These are phyloP conservation scores for Ceratosolen solmsi DNA, from an alignment of 1,140 invertebrate genomes.

Conservation along the genomic window DNA sequence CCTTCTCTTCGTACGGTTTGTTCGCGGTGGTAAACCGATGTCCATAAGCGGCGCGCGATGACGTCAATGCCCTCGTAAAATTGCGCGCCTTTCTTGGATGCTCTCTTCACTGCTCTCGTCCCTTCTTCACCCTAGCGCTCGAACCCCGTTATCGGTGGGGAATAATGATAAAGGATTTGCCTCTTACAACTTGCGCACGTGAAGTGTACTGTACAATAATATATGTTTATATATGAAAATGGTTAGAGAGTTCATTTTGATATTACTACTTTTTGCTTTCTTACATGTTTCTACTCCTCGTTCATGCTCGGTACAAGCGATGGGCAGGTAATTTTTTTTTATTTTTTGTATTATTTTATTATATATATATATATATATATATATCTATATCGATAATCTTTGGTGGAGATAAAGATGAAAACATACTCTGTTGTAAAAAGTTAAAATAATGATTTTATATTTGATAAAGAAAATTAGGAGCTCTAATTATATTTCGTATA, in stretches of 20 bases:
- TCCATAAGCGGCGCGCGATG: background rate
- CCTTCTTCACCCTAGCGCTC: background rate
- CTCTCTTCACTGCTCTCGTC: too few species aligned
- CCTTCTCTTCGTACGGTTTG: background rate
- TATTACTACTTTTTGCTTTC: background rate
- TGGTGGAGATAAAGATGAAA: too few species aligned
- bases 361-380: too few species aligned
- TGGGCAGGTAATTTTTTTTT: too few species aligned
- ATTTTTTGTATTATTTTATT: too few species aligned
- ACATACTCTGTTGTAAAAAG: too few species aligned
- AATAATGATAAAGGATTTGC: conserved; percentile 1
- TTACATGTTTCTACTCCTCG: background rate
- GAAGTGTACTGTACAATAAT: background rate
- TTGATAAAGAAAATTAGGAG: too few species aligned
- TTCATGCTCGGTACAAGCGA: too few species aligned
- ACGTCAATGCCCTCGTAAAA: conserved; percentile 50
- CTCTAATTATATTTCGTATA: too few species aligned
- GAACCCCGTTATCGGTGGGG: background rate
- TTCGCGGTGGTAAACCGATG: background rate
- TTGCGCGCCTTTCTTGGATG: conserved; percentile 3
- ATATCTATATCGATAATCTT: too few species aligned
- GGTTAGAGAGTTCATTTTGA: background rate
- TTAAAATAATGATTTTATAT: too few species aligned
- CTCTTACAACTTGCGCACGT: conserved; percentile 1
- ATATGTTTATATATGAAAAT: background rate